phyloP scores from a whole-genome alignment of 2,888 invertebrate species.

The Polylopha cassiicola region DNA sequence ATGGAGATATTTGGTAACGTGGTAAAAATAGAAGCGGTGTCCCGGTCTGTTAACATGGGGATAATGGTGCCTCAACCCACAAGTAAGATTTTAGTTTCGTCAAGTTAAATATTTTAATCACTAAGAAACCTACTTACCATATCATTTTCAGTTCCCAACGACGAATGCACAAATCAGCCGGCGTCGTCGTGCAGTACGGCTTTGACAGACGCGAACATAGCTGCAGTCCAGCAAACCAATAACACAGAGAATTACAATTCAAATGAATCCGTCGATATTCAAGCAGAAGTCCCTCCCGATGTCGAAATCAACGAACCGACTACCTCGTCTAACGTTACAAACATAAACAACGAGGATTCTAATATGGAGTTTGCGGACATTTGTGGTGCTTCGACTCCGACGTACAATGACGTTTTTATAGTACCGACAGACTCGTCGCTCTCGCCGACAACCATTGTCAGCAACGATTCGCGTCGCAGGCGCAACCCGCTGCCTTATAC shows the following conservation, averaged over 20 bases:
- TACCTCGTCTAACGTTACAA: slow-evolving; percentile 5
- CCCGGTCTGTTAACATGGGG: slow-evolving; percentile 44
- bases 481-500: slow-evolving; percentile 77
- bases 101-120: too few species aligned
- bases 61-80: slow-evolving; percentile 38
- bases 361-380: slow-evolving; percentile 6
- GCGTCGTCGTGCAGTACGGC: slow-evolving; percentile 6
- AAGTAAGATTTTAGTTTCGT: slow-evolving; percentile 32
- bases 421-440: slow-evolving; percentile 18
- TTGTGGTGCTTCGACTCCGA: not conserved
- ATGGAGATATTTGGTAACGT: slow-evolving; percentile 89
- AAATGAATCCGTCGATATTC: slow-evolving; percentile 6
- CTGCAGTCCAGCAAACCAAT: slow-evolving; percentile 66
- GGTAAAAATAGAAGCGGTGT: slow-evolving; percentile 85
- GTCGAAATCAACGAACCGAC: slow-evolving; percentile 7
- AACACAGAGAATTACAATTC: slow-evolving; percentile 6
- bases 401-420: slow-evolving; percentile 9
- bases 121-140: too few species aligned
- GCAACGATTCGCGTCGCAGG: slow-evolving; percentile 34
- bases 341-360: slow-evolving; percentile 1
- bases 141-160: slow-evolving; percentile 39
- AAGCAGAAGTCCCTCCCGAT: slow-evolving; percentile 12
- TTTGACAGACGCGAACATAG: slow-evolving; percentile 67
- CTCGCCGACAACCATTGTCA: slow-evolving; percentile 24
- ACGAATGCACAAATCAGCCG: slow-evolving; percentile 23